These are phyloP conservation scores for Lepidurus couesii DNA, from an alignment of 1,140 invertebrate species.

Conservation along the genomic window DNA sequence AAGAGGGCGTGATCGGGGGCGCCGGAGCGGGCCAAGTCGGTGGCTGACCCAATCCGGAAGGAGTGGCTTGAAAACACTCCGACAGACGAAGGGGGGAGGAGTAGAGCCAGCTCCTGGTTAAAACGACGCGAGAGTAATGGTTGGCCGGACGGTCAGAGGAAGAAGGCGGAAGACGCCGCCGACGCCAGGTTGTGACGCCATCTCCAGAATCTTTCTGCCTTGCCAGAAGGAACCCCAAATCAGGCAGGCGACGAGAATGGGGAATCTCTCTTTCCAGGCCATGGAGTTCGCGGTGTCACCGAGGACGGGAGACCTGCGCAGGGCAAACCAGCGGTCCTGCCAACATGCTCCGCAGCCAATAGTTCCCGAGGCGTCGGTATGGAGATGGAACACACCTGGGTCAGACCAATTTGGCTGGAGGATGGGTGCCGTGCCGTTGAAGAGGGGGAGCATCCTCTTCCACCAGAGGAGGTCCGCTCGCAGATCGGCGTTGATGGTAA, in stretches of 20 bases:
- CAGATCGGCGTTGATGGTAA: neutral
- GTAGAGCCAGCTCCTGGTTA: no score
- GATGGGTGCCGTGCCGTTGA: neutral
- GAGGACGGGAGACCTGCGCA: neutral
- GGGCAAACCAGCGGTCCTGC: neutral
- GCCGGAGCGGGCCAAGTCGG: no score
- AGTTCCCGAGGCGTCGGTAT: neutral
- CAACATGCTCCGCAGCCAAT: neutral
- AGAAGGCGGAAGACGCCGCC: neutral
- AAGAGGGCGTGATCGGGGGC: no score
- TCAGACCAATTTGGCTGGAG: neutral
- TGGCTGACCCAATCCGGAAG: no score
- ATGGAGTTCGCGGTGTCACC: neutral
- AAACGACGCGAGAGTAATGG: no score
- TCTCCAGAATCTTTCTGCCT: neutral
- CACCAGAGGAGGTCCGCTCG: neutral
- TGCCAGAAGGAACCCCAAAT: neutral
- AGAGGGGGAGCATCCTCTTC: neutral
- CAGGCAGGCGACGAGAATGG: slow-evolving; percentile 8
- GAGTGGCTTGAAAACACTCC: no score
- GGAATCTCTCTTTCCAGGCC: neutral
- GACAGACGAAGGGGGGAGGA: no score
- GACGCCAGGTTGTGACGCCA: slow-evolving; percentile 13
- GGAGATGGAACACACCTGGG: neutral
- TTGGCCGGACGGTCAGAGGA: no score